These are phyloP conservation scores for Girardia tigrina DNA, from an alignment of 2,888 invertebrate genomes.

Conservation along the genomic window DNA sequence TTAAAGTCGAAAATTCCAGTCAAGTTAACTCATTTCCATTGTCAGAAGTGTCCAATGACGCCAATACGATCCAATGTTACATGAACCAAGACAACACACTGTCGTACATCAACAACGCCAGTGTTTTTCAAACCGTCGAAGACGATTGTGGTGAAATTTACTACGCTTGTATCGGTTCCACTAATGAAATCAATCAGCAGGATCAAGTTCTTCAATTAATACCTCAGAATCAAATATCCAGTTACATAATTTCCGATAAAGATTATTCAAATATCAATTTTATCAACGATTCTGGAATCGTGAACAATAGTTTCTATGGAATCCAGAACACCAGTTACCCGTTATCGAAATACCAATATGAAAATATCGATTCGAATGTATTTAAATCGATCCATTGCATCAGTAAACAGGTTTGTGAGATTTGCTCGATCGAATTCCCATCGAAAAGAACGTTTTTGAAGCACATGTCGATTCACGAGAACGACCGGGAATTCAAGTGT, in stretches of 20 bases:
- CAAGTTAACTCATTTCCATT: not conserved
- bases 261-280: not conserved
- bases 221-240: constrained; percentile 1
- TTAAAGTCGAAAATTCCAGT: not conserved
- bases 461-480: constrained; percentile 8
- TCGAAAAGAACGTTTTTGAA: constrained; percentile 1
- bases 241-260: not conserved
- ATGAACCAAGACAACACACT: not conserved
- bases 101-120: not conserved
- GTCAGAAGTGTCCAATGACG: not conserved
- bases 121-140: not conserved
- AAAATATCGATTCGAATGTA: not conserved
- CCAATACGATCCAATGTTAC: not conserved
- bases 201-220: constrained; percentile 1
- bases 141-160: constrained; percentile 1
- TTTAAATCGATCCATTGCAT: not conserved
- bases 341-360: not conserved
- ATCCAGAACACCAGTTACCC: not conserved
- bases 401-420: not conserved
- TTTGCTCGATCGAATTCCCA: not conserved
- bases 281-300: not conserved
- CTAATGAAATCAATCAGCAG: not conserved
- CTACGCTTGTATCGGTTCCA: not conserved
- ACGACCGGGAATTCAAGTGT: constrained; percentile 15
- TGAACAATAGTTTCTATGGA: not conserved